Evolutionary conservation across 2,113 vertebrate species (phyloP).

Genomic region (Tichodroma muraria): DNA sequence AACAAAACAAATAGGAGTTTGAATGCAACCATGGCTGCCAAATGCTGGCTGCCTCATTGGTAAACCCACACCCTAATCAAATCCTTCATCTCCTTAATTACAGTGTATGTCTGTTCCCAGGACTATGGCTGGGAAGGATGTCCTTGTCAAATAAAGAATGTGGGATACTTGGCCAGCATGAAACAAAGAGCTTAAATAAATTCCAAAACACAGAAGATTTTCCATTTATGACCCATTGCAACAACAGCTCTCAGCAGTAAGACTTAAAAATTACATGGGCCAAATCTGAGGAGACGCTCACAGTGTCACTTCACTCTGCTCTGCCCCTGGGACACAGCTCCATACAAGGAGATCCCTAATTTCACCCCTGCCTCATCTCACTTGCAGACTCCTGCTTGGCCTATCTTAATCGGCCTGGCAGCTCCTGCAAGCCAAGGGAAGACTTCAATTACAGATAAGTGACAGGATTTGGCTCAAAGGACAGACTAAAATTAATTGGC

Average conservation of each 20-base stretch:
- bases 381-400: not conserved
- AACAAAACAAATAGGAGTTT: slow-evolving; percentile 29
- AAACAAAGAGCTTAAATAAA: not conserved
- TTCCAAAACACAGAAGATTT: not conserved
- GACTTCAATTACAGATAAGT: not conserved
- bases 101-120: slow-evolving; percentile 35
- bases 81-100: slow-evolving; percentile 51
- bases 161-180: not conserved
- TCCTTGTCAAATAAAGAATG: not conserved
- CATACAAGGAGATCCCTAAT: not conserved
- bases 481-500: not conserved
- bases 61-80: slow-evolving; percentile 53
- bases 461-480: not conserved
- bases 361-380: not conserved
- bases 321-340: not conserved
- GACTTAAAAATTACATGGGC: not conserved
- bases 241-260: not conserved
- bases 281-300: not conserved
- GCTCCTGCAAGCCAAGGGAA: not conserved
- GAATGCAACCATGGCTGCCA: not conserved
- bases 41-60: slow-evolving; percentile 5
- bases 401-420: not conserved
- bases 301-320: not conserved
- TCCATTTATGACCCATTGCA: not conserved
- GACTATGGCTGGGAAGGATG: slow-evolving; percentile 18